A percentile compares a stretch with the other conserved stretches of the same genome.
phyloP scores from a whole-genome alignment of 2,113 vertebrate genomes.

The Isichthys henryi region DNA sequence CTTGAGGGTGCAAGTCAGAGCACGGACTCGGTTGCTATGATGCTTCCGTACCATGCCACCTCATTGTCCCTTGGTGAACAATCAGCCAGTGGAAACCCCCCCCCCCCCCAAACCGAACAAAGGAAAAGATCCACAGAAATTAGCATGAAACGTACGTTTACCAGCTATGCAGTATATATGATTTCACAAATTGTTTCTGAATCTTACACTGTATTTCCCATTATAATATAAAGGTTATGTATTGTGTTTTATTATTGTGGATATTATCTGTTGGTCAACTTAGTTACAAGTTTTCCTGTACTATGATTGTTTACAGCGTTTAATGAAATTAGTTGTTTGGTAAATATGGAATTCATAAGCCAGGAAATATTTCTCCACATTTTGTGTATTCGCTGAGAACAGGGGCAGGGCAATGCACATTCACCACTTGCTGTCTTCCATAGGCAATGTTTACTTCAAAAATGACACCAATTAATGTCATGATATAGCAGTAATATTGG shows the following conservation, averaged over 20 bases:
- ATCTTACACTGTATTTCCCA: neutral
- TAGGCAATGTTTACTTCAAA: neutral
- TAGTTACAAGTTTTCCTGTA: neutral
- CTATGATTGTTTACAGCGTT: neutral
- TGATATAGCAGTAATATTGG: no score
- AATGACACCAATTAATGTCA: neutral
- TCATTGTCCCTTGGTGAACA: slow-evolving; percentile 1
- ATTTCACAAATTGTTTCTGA: neutral
- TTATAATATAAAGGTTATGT: neutral
- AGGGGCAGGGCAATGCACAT: no score
- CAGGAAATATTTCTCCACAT: no score
- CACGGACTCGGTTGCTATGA: slow-evolving; percentile 10
- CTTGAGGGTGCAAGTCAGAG: slow-evolving; percentile 20
- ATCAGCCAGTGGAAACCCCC: neutral
- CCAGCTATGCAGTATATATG: neutral
- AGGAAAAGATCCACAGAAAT: neutral
- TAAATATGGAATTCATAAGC: neutral
- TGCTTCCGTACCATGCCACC: neutral
- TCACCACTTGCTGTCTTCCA: neutral
- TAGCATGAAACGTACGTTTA: neutral
- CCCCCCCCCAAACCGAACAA: neutral
- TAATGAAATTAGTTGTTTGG: neutral
- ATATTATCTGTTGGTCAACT: neutral
- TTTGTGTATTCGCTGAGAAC: neutral
- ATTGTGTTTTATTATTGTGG: neutral